Conservation (phyloP, 2,888 invertebrate species). For the Netelia fuscicornis region DNA sequence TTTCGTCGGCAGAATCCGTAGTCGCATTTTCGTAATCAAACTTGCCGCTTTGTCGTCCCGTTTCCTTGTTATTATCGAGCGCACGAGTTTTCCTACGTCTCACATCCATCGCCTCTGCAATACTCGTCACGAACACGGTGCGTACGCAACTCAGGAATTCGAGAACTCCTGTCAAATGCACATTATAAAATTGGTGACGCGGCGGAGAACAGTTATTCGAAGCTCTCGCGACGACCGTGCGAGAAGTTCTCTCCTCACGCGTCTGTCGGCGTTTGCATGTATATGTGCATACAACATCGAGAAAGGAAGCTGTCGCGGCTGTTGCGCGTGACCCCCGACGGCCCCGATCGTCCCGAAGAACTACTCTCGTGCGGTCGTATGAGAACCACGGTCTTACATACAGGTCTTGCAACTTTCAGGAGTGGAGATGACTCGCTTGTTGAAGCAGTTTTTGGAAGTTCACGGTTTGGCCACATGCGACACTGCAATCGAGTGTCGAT, state of each 20-base stretch:
- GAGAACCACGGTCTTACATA: no score
- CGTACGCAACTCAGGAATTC: not conserved
- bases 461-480: no score
- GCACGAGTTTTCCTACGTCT: slow-evolving; percentile 77
- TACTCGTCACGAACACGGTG: slow-evolving; percentile 1
- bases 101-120: slow-evolving; percentile 75
- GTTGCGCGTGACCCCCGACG: slow-evolving; percentile 46
- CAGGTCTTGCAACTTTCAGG: no score
- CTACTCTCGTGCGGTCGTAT: not conserved
- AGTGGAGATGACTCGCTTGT: no score
- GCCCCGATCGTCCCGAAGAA: slow-evolving; percentile 14
- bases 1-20: slow-evolving; percentile 46
- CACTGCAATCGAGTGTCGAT: no score
- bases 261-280: not conserved
- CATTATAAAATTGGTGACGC: slow-evolving; percentile 61
- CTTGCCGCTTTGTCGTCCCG: slow-evolving; percentile 74
- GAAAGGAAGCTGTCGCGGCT: slow-evolving; percentile 15
- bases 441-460: no score
- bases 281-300: slow-evolving; percentile 5
- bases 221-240: slow-evolving; percentile 9
- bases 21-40: slow-evolving; percentile 71
- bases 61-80: slow-evolving; percentile 71
- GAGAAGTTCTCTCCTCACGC: not conserved
- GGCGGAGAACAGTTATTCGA: slow-evolving; percentile 63
- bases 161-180: slow-evolving; percentile 40